These are phyloP conservation scores for Trileptium ribeirensis DNA, from an alignment of 2,888 invertebrate species.

Conservation along the genomic window DNA sequence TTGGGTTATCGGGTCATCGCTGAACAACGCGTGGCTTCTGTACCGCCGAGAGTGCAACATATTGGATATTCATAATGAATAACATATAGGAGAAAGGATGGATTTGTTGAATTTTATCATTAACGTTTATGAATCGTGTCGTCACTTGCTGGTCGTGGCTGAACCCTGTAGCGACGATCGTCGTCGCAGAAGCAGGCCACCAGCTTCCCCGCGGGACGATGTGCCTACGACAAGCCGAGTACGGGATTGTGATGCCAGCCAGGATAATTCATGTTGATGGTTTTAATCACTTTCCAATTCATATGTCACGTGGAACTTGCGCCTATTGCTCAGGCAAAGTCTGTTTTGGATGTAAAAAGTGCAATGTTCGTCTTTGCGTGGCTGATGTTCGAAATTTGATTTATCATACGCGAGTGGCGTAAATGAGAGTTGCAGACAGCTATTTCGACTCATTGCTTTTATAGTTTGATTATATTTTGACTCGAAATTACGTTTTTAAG, in stretches of 20 bases:
- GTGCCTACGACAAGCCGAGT: too few relatives aligned
- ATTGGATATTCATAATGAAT: not conserved
- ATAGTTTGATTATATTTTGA: too few relatives aligned
- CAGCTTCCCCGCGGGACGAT: too few relatives aligned
- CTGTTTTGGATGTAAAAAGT: slow-evolving; percentile 10
- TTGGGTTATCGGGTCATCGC: not conserved
- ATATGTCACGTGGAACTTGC: not conserved
- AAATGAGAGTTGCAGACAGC: too few relatives aligned
- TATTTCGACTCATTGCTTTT: too few relatives aligned
- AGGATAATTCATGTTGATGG: not conserved
- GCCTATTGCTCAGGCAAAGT: not conserved
- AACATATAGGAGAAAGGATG: not conserved
- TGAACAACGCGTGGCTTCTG: slow-evolving; percentile 4
- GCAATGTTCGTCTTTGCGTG: not conserved
- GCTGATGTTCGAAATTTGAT: not conserved
- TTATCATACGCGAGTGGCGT: not conserved
- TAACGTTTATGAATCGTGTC: too few relatives aligned
- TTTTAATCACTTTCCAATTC: not conserved
- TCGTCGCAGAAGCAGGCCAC: too few relatives aligned
- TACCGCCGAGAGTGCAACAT: not conserved
- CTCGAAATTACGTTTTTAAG: too few relatives aligned
- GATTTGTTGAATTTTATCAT: too few relatives aligned
- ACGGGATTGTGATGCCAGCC: not conserved
- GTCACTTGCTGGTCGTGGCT: too few relatives aligned
- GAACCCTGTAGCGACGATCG: too few relatives aligned